These are phyloP conservation scores for Aphis craccivora DNA, from an alignment of 1,140 invertebrate genomes.

Conservation along the genomic window DNA sequence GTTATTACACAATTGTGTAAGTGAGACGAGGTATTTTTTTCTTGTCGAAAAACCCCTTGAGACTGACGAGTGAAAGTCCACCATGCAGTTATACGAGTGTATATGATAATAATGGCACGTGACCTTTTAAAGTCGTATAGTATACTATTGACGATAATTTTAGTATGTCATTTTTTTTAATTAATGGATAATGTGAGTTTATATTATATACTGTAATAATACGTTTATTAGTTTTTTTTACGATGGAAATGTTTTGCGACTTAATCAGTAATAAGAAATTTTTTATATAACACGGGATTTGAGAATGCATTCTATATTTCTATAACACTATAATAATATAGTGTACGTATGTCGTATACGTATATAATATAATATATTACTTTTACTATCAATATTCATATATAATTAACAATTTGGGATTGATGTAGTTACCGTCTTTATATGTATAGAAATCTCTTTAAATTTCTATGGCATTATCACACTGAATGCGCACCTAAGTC, in stretches of 20 bases:
- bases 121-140: neutral
- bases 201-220: neutral
- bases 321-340: neutral
- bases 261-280: neutral
- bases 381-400: neutral
- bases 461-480: neutral
- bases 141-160: neutral
- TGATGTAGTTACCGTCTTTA: neutral
- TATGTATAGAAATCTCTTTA: neutral
- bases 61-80: constrained; percentile 36
- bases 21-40: constrained; percentile 22
- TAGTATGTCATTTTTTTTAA: constrained; percentile 28
- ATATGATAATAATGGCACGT: neutral
- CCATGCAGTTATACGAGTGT: neutral
- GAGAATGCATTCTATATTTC: neutral
- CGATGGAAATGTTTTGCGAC: neutral
- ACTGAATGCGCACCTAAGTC: neutral
- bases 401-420: neutral
- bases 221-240: neutral
- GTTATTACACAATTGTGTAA: neutral
- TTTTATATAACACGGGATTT: neutral
- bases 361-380: neutral
- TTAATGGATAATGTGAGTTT: neutral
- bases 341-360: neutral
- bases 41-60: neutral